Evolutionary conservation across 2,113 vertebrate genomes (phyloP), one percentile per base, ranked within the genome.

Genomic region (Picathartes gymnocephalus): DNA sequence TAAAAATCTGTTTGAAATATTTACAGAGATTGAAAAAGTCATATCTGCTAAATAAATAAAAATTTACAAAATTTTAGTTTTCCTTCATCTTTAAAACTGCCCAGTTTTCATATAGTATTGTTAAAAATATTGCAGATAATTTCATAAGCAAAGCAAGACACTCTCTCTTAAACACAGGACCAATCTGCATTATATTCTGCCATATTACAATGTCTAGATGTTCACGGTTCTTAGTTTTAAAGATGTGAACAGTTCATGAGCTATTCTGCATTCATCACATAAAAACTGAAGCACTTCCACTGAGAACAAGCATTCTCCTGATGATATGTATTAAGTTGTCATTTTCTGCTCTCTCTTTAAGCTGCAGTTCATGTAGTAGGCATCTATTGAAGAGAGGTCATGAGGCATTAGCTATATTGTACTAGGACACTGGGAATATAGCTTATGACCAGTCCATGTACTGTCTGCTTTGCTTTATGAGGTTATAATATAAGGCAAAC

Each of bases 141-240:
- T 83, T 78, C 35, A n/a, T 12, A 56, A 82, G 3, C 5, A 74
- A 84, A 73, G 12, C 24, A 80, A 78, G 17, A 58, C 13, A 6
- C 4, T 37, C 3, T 35, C 6, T 69, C 8, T 58, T 51, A 53
- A 44, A 24, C 6, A 17, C 5, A 51, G 33, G 14, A 78, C 5
- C 4, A 73, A 10, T 33, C 33, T 68, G 5, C 9, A 54, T 50
- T 35, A 4, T 64, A 57, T 42, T 88, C 39, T 89, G 39, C 13
- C 6, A 4, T 33, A 44, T 47, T 23, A 74, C 6, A 47, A 33
- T 1, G 2, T 35, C 3, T 42, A 8, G 11, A 3, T 11, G 16
- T 42, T 57, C 30, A 65, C 0, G 0, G 39, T n/a, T 83, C 54
- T 86, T 33, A 28, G 7, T 76, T 86, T 92, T 77, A 94, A 73